phyloP scores from a whole-genome alignment of 2,113 vertebrate genomes.

The Embiotoca jacksoni region DNA sequence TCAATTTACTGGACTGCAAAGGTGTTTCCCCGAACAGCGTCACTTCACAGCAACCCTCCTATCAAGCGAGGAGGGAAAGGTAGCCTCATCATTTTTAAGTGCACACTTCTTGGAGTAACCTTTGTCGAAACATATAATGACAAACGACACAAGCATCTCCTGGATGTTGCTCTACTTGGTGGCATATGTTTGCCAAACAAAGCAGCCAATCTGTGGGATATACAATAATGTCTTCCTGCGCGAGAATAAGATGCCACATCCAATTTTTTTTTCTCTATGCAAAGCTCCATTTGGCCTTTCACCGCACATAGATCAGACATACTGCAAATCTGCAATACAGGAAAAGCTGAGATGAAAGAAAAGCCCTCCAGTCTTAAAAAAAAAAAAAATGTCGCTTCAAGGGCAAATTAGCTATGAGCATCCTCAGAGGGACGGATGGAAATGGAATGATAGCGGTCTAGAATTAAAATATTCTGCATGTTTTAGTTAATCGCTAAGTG shows the following conservation, averaged over 20 bases:
- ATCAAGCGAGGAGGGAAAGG: neutral
- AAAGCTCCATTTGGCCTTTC: constrained; percentile 67
- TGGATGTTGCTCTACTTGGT: constrained; percentile 13
- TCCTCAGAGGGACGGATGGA: constrained; percentile 73
- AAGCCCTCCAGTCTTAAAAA: constrained; percentile 77
- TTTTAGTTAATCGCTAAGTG: constrained; percentile 68
- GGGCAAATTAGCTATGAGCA: constrained; percentile 77
- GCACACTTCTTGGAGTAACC: constrained; percentile 1
- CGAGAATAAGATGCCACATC: constrained; percentile 34
- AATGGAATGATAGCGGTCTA: constrained; percentile 70
- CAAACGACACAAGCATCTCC: constrained; percentile 10
- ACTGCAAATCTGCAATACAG: constrained; percentile 61
- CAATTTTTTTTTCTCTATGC: constrained; percentile 50
- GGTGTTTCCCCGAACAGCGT: neutral
- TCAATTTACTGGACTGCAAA: neutral
- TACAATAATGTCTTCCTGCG: constrained; percentile 29
- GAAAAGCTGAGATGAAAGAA: constrained; percentile 75
- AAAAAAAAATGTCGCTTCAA: constrained; percentile 75
- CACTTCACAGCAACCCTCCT: neutral
- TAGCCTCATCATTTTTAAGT: neutral
- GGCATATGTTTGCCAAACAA: constrained; percentile 23
- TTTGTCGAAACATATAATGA: constrained; percentile 6
- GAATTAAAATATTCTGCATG: constrained; percentile 68
- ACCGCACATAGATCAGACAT: constrained; percentile 59
- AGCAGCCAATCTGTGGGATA: constrained; percentile 20